These are phyloP conservation scores for Eretmocerus hayati DNA, from an alignment of 2,888 invertebrate genomes.

Conservation along the genomic window DNA sequence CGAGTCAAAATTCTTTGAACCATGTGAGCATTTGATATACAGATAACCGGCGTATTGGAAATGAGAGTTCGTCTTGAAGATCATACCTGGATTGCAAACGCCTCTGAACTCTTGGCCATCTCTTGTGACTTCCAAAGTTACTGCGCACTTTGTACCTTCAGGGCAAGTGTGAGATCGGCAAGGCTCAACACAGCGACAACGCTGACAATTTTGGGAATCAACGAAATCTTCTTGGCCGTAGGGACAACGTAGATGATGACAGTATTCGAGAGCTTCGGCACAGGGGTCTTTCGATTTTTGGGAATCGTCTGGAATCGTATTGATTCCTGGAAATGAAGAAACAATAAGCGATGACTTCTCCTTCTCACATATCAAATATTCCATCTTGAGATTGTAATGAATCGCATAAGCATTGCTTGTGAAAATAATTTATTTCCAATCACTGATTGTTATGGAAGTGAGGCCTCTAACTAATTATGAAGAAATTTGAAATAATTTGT, in stretches of 20 bases:
- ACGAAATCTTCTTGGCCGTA: slow-evolving; percentile 63
- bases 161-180: slow-evolving; percentile 60
- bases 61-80: not conserved
- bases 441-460: no score
- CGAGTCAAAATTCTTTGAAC: no score
- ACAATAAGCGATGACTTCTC: no score
- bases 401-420: no score
- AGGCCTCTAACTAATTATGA: no score
- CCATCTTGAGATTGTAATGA: no score
- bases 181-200: slow-evolving; percentile 70
- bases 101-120: slow-evolving; percentile 50
- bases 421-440: no score
- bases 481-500: no score
- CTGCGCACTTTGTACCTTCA: slow-evolving; percentile 61
- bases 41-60: no score
- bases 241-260: slow-evolving; percentile 59
- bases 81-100: slow-evolving; percentile 58
- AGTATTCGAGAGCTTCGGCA: slow-evolving; percentile 55
- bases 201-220: slow-evolving; percentile 59
- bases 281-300: slow-evolving; percentile 49
- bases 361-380: no score
- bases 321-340: slow-evolving; percentile 21
- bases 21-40: no score
- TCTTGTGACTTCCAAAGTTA: slow-evolving; percentile 43
- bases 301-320: slow-evolving; percentile 31